A percentile compares a stretch with the other conserved stretches of the same genome.
phyloP scores from a whole-genome alignment of 2,888 invertebrate genomes.

The Lasioglossum zephyrum region DNA sequence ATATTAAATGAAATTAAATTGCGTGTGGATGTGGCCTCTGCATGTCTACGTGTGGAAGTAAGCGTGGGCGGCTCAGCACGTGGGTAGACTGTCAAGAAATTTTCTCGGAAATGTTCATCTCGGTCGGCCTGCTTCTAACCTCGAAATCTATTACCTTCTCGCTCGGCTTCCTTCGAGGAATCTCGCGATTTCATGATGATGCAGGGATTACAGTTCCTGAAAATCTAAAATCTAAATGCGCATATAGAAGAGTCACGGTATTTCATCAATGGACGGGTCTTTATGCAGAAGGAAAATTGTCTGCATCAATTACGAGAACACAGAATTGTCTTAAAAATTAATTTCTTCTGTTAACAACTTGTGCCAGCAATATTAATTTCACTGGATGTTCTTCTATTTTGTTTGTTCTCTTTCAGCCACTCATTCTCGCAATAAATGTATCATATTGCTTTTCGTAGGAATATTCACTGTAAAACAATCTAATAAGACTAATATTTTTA shows the following conservation, averaged over 20 bases:
- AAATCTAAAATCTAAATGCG: slow-evolving; percentile 23
- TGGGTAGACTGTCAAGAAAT: slow-evolving; percentile 61
- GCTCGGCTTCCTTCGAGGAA: slow-evolving; percentile 52
- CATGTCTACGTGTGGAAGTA: slow-evolving; percentile 27
- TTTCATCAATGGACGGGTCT: background rate
- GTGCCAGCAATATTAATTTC: background rate
- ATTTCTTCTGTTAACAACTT: background rate
- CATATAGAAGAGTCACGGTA: background rate
- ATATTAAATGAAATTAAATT: slow-evolving; percentile 69
- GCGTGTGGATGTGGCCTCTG: slow-evolving; percentile 43
- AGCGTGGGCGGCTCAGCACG: slow-evolving; percentile 37
- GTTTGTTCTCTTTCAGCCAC: background rate
- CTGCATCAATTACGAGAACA: background rate
- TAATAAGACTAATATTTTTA: background rate
- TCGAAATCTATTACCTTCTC: slow-evolving; percentile 62
- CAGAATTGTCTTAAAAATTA: background rate
- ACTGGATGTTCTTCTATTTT: no score
- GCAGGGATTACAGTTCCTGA: slow-evolving; percentile 46
- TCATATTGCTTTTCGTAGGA: background rate
- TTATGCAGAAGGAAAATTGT: background rate
- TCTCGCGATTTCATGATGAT: slow-evolving; percentile 56
- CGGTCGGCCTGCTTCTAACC: slow-evolving; percentile 44
- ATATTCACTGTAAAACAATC: background rate
- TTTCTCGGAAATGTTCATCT: slow-evolving; percentile 60
- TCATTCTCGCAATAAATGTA: background rate